phyloP scores from a whole-genome alignment of 2,797 vertebrate genomes.

The Tenualosa thibaudeaui region DNA sequence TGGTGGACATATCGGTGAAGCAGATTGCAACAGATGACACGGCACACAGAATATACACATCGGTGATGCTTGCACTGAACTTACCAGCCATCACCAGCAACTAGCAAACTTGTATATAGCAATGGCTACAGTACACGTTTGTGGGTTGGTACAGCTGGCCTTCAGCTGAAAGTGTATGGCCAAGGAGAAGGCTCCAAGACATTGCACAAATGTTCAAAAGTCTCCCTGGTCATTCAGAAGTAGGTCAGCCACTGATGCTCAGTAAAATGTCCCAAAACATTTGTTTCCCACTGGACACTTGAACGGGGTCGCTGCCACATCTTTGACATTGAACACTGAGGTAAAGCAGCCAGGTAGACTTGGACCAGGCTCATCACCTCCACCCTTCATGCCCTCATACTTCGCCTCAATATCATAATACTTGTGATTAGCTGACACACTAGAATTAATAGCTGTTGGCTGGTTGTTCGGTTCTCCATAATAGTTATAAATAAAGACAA shows the following conservation, averaged over 20 bases:
- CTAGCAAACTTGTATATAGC: too few species aligned
- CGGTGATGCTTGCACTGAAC: neutral
- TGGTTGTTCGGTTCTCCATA: too few species aligned
- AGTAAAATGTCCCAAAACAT: neutral
- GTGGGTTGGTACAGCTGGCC: too few species aligned
- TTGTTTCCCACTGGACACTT: neutral
- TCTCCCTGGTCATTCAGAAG: too few species aligned
- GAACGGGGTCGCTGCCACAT: neutral
- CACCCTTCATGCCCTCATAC: neutral
- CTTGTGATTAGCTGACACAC: neutral
- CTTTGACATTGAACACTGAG: neutral
- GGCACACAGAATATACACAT: neutral
- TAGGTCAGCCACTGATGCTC: too few species aligned
- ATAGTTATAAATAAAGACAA: too few species aligned
- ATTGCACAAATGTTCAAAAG: too few species aligned
- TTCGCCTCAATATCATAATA: neutral
- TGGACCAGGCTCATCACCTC: neutral
- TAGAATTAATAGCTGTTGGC: neutral
- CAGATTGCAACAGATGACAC: too few species aligned
- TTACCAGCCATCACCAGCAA: neutral
- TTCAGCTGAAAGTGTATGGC: too few species aligned
- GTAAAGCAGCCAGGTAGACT: neutral
- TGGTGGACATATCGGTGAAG: too few species aligned
- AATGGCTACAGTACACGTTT: too few species aligned
- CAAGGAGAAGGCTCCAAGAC: too few species aligned